A percentile compares a stretch with the other conserved stretches of the same genome.
phyloP scores from a whole-genome alignment of 92 coral and sea anemone species.

The Porites rus region DNA sequence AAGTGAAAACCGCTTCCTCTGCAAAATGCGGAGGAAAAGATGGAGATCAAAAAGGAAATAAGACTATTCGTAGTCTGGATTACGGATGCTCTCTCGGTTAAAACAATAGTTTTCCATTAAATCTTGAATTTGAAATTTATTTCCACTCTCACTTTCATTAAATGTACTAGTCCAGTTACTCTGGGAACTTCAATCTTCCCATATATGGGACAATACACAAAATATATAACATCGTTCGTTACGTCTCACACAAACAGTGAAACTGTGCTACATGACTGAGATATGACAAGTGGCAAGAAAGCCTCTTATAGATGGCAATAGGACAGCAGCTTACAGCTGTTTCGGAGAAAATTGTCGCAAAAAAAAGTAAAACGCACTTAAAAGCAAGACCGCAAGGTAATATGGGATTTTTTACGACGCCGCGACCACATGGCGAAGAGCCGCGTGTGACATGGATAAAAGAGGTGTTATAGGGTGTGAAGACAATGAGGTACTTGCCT shows the following conservation, averaged over 20 bases:
- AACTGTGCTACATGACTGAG: neutral
- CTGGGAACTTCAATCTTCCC: conserved; percentile 14
- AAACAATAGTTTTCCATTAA: neutral
- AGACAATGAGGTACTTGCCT: too few relatives aligned
- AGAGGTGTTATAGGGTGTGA: too few relatives aligned
- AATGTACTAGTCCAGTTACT: conserved; percentile 1
- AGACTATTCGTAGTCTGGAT: neutral
- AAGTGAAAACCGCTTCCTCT: too few relatives aligned
- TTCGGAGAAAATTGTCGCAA: too few relatives aligned
- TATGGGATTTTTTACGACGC: too few relatives aligned
- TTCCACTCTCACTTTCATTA: conserved; percentile 20
- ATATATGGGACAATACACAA: neutral
- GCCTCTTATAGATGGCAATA: neutral
- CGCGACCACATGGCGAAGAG: too few relatives aligned
- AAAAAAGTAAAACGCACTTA: too few relatives aligned
- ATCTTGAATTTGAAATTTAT: conserved; percentile 1
- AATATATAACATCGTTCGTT: neutral
- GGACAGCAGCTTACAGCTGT: too few relatives aligned
- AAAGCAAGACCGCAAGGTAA: too few relatives aligned
- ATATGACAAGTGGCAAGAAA: neutral
- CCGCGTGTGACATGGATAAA: too few relatives aligned
- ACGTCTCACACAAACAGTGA: neutral
- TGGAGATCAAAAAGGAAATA: too few relatives aligned
- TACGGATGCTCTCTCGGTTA: neutral
- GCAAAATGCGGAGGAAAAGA: too few relatives aligned